Conservation (phyloP, 1,140 invertebrate species). For the Heliothis virescens region DNA sequence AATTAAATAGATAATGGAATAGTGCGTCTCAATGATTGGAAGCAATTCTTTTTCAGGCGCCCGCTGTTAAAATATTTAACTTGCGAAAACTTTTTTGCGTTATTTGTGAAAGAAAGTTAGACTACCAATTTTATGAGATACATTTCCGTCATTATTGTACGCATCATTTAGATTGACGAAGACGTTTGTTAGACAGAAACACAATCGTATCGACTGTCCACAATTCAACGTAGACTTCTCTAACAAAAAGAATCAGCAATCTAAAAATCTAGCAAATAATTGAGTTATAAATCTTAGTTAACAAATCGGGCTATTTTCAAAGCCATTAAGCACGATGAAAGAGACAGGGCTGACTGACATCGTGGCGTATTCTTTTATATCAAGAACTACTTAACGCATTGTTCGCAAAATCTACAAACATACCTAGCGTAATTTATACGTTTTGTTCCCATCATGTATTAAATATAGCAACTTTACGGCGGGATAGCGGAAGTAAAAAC, state of each 20-base stretch:
- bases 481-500: constrained; percentile 4
- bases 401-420: constrained; percentile 27
- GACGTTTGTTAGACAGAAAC: neutral
- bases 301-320: constrained; percentile 42
- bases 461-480: constrained; percentile 24
- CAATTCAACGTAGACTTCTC: neutral
- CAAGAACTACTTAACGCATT: constrained; percentile 26
- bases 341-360: constrained; percentile 23
- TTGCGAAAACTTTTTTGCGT: neutral
- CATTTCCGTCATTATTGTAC: neutral
- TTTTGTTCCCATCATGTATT: neutral
- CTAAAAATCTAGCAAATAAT: constrained; percentile 47
- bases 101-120: constrained; percentile 1
- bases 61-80: neutral
- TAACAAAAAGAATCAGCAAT: constrained; percentile 26
- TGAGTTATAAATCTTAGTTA: constrained; percentile 47
- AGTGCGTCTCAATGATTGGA: neutral
- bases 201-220: constrained; percentile 19
- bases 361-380: constrained; percentile 46
- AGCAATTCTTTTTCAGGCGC: neutral
- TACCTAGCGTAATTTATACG: no score
- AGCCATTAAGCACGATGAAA: constrained; percentile 49
- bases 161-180: constrained; percentile 15
- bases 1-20: constrained; percentile 12
- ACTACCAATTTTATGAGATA: neutral